Conservation (phyloP, 2,797 vertebrate species). For the Rhinichthys osculus region DNA sequence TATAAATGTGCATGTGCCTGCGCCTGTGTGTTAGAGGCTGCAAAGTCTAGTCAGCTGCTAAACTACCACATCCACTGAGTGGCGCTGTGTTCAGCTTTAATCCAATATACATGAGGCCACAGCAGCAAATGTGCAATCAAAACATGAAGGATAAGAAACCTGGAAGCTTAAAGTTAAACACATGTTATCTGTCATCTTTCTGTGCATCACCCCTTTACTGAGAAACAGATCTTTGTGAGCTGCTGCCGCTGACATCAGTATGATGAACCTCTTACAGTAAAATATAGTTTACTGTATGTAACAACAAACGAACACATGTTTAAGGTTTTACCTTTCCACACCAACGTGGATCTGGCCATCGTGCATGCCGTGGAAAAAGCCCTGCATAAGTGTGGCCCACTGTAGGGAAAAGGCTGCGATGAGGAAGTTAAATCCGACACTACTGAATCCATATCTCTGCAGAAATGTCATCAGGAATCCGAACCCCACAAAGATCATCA, state of each 20-base stretch:
- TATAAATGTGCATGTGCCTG: neutral
- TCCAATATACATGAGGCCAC: neutral
- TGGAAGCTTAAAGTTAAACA: neutral
- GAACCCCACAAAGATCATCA: slow-evolving; percentile 91
- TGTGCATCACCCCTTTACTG: neutral
- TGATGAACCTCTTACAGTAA: neutral
- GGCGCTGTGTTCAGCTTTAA: slow-evolving; percentile 17
- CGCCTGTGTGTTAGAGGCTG: neutral
- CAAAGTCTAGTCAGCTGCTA: neutral
- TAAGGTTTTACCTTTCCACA: slow-evolving; percentile 80
- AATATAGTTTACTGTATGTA: neutral
- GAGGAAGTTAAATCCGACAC: slow-evolving; percentile 87
- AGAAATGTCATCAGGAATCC: slow-evolving; percentile 94
- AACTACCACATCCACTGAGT: neutral
- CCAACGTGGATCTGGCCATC: slow-evolving; percentile 84
- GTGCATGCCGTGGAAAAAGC: slow-evolving; percentile 82
- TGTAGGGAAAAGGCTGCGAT: slow-evolving; percentile 85
- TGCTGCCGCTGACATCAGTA: neutral
- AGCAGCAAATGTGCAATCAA: neutral
- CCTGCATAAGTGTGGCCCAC: slow-evolving; percentile 91
- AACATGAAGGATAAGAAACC: neutral
- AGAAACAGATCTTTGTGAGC: neutral
- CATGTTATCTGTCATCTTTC: neutral
- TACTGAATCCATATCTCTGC: slow-evolving; percentile 85
- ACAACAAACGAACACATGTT: neutral